These are phyloP conservation scores for Ericerus pela DNA, from an alignment of 1,140 invertebrate genomes.

Conservation along the genomic window DNA sequence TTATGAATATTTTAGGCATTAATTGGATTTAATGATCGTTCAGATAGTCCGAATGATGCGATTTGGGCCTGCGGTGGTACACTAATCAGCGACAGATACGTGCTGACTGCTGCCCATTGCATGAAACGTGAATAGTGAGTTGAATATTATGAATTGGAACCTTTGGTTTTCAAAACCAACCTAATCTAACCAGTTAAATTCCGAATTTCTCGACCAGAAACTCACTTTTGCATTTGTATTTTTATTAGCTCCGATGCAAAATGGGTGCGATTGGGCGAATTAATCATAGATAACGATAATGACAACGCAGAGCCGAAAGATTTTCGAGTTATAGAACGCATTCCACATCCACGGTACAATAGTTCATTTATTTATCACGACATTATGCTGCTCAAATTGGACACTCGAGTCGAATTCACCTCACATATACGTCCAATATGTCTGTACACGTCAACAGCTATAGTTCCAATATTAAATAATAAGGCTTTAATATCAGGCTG, in stretches of 20 bases:
- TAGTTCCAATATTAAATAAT: constrained; percentile 18
- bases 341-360: constrained; percentile 34
- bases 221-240: neutral
- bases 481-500: no score
- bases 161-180: no score
- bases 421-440: constrained; percentile 33
- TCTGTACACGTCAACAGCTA: constrained; percentile 21
- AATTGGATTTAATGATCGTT: constrained; percentile 22
- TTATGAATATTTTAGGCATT: no score
- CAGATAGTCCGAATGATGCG: constrained; percentile 8
- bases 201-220: no score
- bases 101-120: constrained; percentile 57
- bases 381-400: constrained; percentile 41
- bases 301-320: constrained; percentile 23
- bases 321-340: constrained; percentile 11
- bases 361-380: constrained; percentile 38
- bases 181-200: no score
- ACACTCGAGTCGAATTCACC: constrained; percentile 25
- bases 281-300: constrained; percentile 20
- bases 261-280: constrained; percentile 25
- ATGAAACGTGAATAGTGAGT: constrained; percentile 32
- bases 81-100: constrained; percentile 50
- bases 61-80: constrained; percentile 44
- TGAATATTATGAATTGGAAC: neutral
- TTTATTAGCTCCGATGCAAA: constrained; percentile 18